Percentiles rank a stretch among this genome's conserved stretches.
Conservation (phyloP, 2,797 vertebrate genomes). For the Myotis pilosus region DNA sequence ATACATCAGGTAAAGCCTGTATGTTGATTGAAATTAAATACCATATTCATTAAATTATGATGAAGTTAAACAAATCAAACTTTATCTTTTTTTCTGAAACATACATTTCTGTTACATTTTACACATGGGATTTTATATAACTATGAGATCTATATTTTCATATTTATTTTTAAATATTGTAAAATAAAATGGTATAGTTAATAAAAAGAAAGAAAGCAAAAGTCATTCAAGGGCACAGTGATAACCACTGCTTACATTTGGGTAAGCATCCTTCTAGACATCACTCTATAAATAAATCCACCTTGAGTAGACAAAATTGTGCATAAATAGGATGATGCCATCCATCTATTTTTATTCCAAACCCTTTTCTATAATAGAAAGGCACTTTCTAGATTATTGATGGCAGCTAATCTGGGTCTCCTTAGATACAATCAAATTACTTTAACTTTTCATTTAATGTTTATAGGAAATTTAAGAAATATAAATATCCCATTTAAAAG, state of each 20-base stretch:
- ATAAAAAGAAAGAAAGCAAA: background rate
- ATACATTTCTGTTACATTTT: background rate
- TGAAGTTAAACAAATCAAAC: background rate
- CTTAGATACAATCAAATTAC: constrained; percentile 15
- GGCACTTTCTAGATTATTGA: constrained; percentile 14
- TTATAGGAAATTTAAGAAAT: constrained; percentile 33
- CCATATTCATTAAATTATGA: background rate
- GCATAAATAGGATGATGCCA: background rate
- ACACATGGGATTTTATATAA: background rate
- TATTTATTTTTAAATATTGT: background rate
- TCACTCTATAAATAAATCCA: background rate
- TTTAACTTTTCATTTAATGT: constrained; percentile 50
- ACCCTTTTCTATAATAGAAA: constrained; percentile 21
- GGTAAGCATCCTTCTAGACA: background rate
- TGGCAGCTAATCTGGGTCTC: background rate
- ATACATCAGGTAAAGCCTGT: background rate
- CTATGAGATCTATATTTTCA: background rate
- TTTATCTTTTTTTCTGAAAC: background rate
- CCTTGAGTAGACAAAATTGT: background rate
- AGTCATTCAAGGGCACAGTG: background rate
- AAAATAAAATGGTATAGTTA: background rate
- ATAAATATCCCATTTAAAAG: constrained; percentile 4
- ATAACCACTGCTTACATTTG: background rate
- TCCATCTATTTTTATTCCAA: constrained; percentile 20
- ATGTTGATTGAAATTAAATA: background rate